A percentile compares a stretch with the other conserved stretches of the same genome.
Evolutionary conservation across 2,797 vertebrate genomes (phyloP).

Genomic region (Cirrhinus mrigala): DNA sequence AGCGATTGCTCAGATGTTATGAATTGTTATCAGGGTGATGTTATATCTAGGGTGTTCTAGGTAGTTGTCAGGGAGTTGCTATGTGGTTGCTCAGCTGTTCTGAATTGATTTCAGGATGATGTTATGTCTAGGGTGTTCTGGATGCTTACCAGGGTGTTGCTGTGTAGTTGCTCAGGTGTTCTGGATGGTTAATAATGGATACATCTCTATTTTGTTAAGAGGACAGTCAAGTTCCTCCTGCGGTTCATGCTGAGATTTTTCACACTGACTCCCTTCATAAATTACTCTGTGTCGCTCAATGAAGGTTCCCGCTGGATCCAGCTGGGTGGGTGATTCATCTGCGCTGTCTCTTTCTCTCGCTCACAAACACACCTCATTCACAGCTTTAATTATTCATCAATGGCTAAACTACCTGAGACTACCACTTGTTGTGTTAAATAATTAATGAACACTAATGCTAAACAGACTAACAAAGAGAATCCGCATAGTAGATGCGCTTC

Average conservation of each 20-base stretch:
- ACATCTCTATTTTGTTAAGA: neutral
- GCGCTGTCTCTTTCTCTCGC: neutral
- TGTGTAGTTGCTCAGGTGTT: neutral
- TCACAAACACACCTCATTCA: conserved; percentile 36
- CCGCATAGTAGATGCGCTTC: neutral
- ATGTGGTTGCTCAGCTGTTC: neutral
- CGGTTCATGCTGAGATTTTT: neutral
- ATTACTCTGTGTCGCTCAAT: conserved; percentile 33
- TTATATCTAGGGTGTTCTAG: neutral
- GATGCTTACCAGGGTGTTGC: neutral
- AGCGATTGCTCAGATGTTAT: no score
- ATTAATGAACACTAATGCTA: conserved; percentile 42
- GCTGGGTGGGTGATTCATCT: conserved; percentile 4
- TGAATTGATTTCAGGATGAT: neutral
- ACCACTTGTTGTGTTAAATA: conserved; percentile 59
- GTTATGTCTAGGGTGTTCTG: neutral
- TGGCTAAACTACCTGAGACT: conserved; percentile 39
- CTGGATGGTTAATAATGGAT: neutral
- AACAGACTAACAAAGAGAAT: conserved; percentile 38
- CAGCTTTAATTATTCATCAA: conserved; percentile 53
- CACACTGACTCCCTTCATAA: neutral
- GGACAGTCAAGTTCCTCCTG: neutral
- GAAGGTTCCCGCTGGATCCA: conserved; percentile 6
- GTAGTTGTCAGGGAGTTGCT: neutral
- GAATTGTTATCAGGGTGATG: neutral